These are phyloP conservation scores for Myrmecophaga tridactyla DNA, from an alignment of 2,113 vertebrate genomes.

Conservation along the genomic window DNA sequence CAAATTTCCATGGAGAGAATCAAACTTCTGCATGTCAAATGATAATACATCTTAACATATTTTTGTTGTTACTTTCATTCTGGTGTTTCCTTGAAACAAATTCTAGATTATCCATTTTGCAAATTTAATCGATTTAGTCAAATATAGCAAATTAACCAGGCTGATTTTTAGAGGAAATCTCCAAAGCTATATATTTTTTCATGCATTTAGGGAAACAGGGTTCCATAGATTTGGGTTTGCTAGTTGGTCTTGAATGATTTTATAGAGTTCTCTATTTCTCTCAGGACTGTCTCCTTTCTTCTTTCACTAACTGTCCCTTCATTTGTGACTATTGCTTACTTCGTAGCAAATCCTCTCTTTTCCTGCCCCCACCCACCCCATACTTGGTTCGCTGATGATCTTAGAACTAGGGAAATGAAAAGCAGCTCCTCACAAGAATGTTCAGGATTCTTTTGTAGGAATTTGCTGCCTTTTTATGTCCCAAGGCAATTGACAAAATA, in stretches of 20 bases:
- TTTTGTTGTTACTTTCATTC: background rate
- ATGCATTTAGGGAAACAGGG: background rate
- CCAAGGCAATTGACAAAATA: background rate
- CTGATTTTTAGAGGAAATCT: background rate
- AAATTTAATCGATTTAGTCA: background rate
- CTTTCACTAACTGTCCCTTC: background rate
- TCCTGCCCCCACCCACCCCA: accelerated
- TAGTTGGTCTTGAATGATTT: background rate
- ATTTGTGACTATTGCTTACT: background rate
- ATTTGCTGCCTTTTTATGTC: background rate
- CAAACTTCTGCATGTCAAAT: background rate
- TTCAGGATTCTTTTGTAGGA: background rate
- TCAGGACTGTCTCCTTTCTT: background rate
- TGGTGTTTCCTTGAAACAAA: constrained; percentile 10
- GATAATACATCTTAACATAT: background rate
- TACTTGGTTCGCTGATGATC: background rate
- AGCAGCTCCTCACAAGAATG: background rate
- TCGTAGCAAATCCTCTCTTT: background rate
- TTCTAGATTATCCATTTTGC: background rate
- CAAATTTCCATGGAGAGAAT: background rate
- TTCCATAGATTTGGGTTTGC: background rate
- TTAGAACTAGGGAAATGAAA: background rate
- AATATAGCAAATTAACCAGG: background rate
- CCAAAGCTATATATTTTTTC: background rate
- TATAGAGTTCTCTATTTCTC: background rate